Evolutionary conservation across 2,888 invertebrate species (phyloP).

Genomic region (Mythimna vitellina): DNA sequence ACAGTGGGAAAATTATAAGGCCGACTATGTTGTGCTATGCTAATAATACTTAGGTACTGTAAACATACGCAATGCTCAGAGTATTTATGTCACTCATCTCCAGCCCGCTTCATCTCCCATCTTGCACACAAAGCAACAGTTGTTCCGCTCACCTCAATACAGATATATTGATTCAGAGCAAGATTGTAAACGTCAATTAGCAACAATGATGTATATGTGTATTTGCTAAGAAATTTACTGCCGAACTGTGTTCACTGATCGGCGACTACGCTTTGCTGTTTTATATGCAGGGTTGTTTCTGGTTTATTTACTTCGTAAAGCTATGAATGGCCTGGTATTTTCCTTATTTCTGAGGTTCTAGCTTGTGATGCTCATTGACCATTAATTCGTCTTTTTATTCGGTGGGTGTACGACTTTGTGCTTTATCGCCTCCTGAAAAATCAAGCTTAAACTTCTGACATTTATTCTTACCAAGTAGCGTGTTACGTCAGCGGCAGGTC

Average conservation of each 20-base stretch:
- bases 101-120: slow-evolving; percentile 44
- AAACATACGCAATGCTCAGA: background rate
- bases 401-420: too few species aligned
- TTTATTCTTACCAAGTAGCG: too few species aligned
- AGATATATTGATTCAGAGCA: slow-evolving; percentile 81
- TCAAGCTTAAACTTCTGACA: too few species aligned
- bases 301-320: slow-evolving; percentile 4
- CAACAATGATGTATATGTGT: slow-evolving; percentile 62
- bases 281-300: slow-evolving; percentile 44
- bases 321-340: slow-evolving; percentile 25
- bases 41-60: too few species aligned
- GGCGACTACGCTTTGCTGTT: slow-evolving; percentile 40
- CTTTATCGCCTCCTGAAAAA: too few species aligned
- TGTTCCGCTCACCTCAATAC: slow-evolving; percentile 80
- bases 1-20: too few species aligned
- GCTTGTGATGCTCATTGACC: background rate
- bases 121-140: slow-evolving; percentile 73
- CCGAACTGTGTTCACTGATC: slow-evolving; percentile 49
- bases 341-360: slow-evolving; percentile 5
- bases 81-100: background rate
- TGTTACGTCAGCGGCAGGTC: too few species aligned
- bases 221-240: slow-evolving; percentile 59
- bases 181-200: slow-evolving; percentile 85
- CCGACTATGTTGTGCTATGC: too few species aligned
- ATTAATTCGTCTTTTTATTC: background rate